Conservation (phyloP, 2,113 vertebrate genomes). For the Megaptera novaeangliae region DNA sequence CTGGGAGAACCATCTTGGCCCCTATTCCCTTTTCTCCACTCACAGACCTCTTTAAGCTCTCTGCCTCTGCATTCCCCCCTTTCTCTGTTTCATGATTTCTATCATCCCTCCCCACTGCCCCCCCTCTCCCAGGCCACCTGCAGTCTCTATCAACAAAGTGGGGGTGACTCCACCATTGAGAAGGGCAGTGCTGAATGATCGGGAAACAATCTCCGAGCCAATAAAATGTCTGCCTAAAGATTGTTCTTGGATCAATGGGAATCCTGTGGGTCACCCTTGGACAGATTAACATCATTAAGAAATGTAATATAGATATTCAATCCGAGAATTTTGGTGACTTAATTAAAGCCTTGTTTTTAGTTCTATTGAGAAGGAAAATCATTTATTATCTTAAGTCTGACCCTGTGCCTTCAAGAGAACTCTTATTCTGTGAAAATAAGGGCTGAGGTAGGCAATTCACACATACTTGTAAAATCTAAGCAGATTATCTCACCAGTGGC, state of each 20-base stretch:
- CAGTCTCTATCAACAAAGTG: slow-evolving; percentile 45
- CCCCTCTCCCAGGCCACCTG: neutral
- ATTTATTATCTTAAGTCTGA: slow-evolving; percentile 73
- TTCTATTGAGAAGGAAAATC: slow-evolving; percentile 69
- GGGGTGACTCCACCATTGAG: neutral
- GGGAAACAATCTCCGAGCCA: slow-evolving; percentile 67
- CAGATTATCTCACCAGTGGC: slow-evolving; percentile 71
- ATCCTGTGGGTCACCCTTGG: slow-evolving; percentile 64
- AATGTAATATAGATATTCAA: slow-evolving; percentile 72
- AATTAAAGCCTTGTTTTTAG: slow-evolving; percentile 73
- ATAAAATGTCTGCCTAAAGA: slow-evolving; percentile 70
- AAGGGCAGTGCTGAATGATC: slow-evolving; percentile 29
- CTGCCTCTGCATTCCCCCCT: neutral
- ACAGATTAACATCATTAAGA: slow-evolving; percentile 63
- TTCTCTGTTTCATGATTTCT: slow-evolving; percentile 4
- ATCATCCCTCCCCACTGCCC: neutral
- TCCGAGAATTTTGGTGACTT: slow-evolving; percentile 63
- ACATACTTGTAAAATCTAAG: slow-evolving; percentile 72
- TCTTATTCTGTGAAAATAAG: slow-evolving; percentile 72
- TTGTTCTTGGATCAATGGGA: slow-evolving; percentile 71
- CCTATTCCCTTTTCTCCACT: slow-evolving; percentile 6
- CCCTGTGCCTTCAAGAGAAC: slow-evolving; percentile 58
- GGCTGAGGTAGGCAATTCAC: slow-evolving; percentile 72
- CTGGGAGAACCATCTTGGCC: neutral
- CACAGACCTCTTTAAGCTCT: slow-evolving; percentile 1